Evolutionary conservation across 2,888 invertebrate species (phyloP), one percentile per base, ranked within the genome.

Genomic region (Toxonevra muliebris): DNA sequence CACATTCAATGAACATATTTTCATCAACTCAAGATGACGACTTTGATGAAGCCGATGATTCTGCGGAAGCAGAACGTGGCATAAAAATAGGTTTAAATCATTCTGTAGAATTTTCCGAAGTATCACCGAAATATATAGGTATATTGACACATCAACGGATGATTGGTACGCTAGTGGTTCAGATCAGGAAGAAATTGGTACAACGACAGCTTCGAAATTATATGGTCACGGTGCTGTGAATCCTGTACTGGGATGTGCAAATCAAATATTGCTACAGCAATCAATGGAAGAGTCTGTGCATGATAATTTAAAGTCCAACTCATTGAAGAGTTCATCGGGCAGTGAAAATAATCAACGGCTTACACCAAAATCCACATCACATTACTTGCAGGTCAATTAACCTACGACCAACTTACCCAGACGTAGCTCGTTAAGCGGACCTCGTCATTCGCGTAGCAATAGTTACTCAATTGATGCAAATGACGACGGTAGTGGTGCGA

Each of bases 201-300:
- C 78, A 5, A 20, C 64, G 7, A 66, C 61, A 1, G 69, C 70
- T 1, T 55, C 76, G 12, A 85, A 84, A 57, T 74, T 82, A 0
- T 85, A 85, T 68, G 80, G 80, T 1, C 81, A 90, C 71, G 89
- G 90, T 66, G 88, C 90, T 20, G 93, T 93, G 74, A 94, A 94
- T 85, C 94, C 94, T 1, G 94, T 94, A 9, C 84, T 94, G 61
- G 94, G 94, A 83, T 94, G 94, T 79, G 93, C 94, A 73, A 94
- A 94, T 86, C 94, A 85, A 85, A 94, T 94, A 76, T 85, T 94
- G 50, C 84, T 94, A 42, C 91, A 93, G 76, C 93, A 94, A 80
- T 89, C 89, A 19, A 86, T 89, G 81, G 89, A 89, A 71, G 90
- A 84, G 41, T 76, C 80, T 3, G 69, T 77, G 13, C 74, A 76